phyloP scores from a whole-genome alignment of 2,888 invertebrate genomes.

The Teleiodes luculella region DNA sequence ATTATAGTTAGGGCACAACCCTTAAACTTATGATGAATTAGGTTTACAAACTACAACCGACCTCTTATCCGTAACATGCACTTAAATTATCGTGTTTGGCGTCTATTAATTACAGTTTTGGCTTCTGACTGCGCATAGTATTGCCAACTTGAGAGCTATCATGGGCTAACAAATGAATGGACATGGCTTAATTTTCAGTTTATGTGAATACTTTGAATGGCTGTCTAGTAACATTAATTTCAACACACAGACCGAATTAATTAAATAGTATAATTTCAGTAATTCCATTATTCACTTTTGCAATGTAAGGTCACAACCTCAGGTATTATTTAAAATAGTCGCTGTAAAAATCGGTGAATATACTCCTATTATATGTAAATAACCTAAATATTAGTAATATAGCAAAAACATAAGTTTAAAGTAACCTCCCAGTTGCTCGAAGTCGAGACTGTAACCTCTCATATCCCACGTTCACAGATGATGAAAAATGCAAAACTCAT shows the following conservation, averaged over 20 bases:
- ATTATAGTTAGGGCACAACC: background rate
- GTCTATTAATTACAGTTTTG: constrained; percentile 10
- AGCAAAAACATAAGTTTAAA: background rate
- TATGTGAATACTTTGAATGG: constrained; percentile 2
- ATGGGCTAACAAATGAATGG: constrained; percentile 3
- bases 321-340: no score
- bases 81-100: constrained; percentile 8
- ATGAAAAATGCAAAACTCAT: constrained; percentile 1
- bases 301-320: no score
- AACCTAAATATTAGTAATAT: background rate
- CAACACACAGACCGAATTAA: no score
- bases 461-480: background rate
- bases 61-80: background rate
- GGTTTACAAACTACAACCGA: background rate
- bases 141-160: constrained; percentile 10
- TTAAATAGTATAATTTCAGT: no score
- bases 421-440: background rate
- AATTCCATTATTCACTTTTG: no score
- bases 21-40: constrained; percentile 3
- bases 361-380: no score
- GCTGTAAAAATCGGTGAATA: no score
- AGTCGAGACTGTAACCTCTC: background rate
- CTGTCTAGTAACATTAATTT: no score
- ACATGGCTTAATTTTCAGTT: constrained; percentile 3
- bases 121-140: constrained; percentile 1